phyloP scores from a whole-genome alignment of 2,797 vertebrate species.

The Myotis daubentonii region DNA sequence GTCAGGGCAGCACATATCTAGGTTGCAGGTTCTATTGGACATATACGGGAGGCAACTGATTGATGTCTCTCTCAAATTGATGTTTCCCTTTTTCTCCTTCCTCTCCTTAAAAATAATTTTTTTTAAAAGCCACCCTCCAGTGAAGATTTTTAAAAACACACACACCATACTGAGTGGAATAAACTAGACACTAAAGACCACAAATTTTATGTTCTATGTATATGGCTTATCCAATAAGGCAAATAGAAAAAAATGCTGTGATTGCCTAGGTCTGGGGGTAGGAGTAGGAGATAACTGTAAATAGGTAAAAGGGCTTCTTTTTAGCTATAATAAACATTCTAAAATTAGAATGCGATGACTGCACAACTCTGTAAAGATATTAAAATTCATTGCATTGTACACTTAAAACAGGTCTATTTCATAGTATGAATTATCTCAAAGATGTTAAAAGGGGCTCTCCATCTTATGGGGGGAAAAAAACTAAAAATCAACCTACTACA shows the following conservation, averaged over 20 bases:
- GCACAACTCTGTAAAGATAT: background rate
- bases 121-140: background rate
- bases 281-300: background rate
- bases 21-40: no score
- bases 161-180: background rate
- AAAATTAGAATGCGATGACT: background rate
- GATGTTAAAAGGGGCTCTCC: background rate
- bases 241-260: background rate
- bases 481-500: background rate
- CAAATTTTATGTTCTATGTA: background rate
- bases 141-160: background rate
- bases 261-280: background rate
- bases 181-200: background rate
- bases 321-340: background rate
- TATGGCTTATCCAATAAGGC: background rate
- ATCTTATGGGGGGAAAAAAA: background rate
- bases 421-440: background rate
- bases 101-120: background rate
- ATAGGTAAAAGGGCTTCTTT: background rate
- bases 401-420: slow-evolving; percentile 17
- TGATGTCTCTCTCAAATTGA: background rate
- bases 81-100: background rate
- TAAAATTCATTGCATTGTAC: background rate
- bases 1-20: background rate
- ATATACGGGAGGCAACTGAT: background rate